phyloP scores from a whole-genome alignment of 2,888 invertebrate species.

The Cepaea hortensis region DNA sequence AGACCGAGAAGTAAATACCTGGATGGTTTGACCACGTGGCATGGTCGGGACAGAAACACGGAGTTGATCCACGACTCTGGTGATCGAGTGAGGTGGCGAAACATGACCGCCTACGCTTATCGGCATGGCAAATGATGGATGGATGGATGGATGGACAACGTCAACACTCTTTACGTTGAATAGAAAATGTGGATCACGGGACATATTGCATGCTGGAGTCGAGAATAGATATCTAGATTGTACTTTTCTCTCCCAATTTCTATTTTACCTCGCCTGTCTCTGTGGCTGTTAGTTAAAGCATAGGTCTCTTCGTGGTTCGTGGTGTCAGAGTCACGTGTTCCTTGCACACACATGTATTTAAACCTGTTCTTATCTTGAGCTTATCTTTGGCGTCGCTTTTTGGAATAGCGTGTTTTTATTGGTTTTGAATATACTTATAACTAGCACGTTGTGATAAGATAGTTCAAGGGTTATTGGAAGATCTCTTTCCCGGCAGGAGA shows the following conservation, averaged over 20 bases:
- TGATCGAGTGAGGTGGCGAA: no score
- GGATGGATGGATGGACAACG: no score
- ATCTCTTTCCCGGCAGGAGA: constrained; percentile 25
- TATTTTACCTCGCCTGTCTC: not conserved
- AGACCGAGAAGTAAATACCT: no score
- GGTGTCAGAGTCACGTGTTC: not conserved
- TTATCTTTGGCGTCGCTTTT: not conserved
- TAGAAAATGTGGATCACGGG: no score
- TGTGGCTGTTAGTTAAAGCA: not conserved
- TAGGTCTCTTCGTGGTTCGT: not conserved
- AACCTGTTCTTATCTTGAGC: constrained; percentile 9
- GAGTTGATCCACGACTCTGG: no score
- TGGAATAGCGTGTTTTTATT: not conserved
- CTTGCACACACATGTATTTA: not conserved
- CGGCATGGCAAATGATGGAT: no score
- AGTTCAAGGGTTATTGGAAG: constrained; percentile 25
- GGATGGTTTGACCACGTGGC: no score
- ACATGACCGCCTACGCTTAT: no score
- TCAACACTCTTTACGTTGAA: no score
- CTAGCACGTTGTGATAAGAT: not conserved
- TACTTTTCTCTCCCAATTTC: not conserved
- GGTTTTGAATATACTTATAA: not conserved
- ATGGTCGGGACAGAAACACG: no score
- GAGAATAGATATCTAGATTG: no score
- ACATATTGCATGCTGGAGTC: no score